Percentiles rank a stretch among this genome's conserved stretches.
Evolutionary conservation across 2,797 vertebrate genomes (phyloP).

Genomic region (Steatocranus sp.): DNA sequence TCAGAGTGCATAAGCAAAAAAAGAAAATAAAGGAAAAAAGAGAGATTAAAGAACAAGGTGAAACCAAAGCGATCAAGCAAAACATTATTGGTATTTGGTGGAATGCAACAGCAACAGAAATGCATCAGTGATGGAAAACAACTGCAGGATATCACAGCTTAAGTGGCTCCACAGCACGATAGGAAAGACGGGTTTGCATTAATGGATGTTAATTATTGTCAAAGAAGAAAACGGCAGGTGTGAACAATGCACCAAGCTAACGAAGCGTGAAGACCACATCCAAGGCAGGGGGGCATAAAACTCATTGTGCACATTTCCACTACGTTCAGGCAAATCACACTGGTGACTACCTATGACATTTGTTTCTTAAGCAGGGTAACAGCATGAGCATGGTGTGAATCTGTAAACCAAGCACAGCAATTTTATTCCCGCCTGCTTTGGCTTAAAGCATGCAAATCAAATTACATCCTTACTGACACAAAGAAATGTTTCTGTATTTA

Average conservation of each 20-base stretch:
- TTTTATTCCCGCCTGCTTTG: background rate
- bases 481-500: background rate
- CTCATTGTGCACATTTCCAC: background rate
- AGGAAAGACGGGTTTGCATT: background rate
- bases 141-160: constrained; percentile 17
- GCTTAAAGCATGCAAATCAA: background rate
- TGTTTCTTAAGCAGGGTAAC: background rate
- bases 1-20: constrained; percentile 91
- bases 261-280: background rate
- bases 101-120: constrained; percentile 63
- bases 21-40: constrained; percentile 73
- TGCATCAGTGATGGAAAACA: constrained; percentile 43
- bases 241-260: constrained; percentile 2
- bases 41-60: constrained; percentile 83
- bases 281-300: background rate
- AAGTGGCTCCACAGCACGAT: background rate
- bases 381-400: background rate
- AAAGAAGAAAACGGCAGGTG: constrained; percentile 10
- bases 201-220: background rate
- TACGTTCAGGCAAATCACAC: background rate
- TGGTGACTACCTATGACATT: background rate
- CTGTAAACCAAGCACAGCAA: background rate
- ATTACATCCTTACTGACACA: background rate
- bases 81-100: constrained; percentile 60
- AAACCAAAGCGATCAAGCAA: constrained; percentile 64